Base-by-base conservation (phyloP, 1,140 invertebrate genomes). In the Triops longicaudatus region DNA sequence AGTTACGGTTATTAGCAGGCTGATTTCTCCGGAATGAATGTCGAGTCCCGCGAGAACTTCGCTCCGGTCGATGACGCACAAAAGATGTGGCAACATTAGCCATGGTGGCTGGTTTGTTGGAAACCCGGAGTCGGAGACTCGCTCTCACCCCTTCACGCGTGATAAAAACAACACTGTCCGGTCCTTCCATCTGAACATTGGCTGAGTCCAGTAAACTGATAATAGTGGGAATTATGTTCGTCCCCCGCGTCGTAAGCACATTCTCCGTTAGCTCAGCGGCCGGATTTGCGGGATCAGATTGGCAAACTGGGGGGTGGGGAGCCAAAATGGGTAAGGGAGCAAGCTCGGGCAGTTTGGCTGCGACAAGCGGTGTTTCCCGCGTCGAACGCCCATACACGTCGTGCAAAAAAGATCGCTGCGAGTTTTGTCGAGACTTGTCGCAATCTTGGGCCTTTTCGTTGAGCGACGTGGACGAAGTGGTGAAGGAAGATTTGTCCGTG, bases 351-450 rank as follows among this genome's bases (percentile, higher is more conserved):
- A 31, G 37, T 26, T n/a, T n/a, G 14, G 71, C 37, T 42, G 76
- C 37, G 22, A 14, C 72, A 17, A 17, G 71, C 42, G 41, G 27
- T 17, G 41, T 41, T n/a, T 41, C 74, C 1, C 26, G 74, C n/a
- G 37, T 43, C 74, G 74, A 43, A 26, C 41, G 37, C 14, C 72
- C 76, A 41, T 77, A 77, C n/a, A 74, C 73, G 26, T 72, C 73
- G 72, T 77, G 76, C 10, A 77, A 44, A 41, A 77, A 77, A 22
- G 76, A 77, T n/a, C 27, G 73, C n/a, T 77, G 76, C n/a, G 37
- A 22, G 76, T 73, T 28, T n/a, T 37, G 41, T n/a, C 41, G 72
- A 73, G 31, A 17, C 26, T 44, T 26, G 63, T 77, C 76, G 72
- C 28, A 41, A 41, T 77, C 44, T 41, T 26, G 14, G 76, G 37